Evolutionary conservation across 2,113 vertebrate species (phyloP).

Genomic region (Grantiella picta): DNA sequence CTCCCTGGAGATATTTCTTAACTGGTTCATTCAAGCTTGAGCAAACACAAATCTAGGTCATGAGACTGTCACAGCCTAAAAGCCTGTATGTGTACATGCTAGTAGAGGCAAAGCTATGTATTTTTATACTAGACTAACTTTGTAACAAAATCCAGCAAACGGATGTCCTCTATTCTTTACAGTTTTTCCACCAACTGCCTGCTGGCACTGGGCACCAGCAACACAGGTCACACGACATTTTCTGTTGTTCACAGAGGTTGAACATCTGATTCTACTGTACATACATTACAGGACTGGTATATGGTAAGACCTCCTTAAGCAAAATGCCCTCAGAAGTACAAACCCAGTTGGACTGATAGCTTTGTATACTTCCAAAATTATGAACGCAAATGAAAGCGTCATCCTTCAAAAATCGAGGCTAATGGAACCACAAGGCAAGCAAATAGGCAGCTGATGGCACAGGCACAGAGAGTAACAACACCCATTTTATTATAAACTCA

Average conservation of each 20-base stretch:
- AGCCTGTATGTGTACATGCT: background rate
- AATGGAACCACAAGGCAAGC: background rate
- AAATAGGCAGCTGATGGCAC: background rate
- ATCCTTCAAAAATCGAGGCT: background rate
- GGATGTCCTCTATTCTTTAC: background rate
- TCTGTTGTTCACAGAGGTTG: background rate
- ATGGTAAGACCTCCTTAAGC: background rate
- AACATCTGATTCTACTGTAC: background rate
- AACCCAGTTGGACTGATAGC: background rate
- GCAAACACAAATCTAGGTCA: conserved; percentile 61
- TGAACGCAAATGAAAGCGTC: background rate
- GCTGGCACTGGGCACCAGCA: background rate
- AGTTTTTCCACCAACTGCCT: background rate
- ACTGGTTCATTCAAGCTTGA: conserved; percentile 3
- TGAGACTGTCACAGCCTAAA: background rate
- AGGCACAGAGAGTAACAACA: background rate
- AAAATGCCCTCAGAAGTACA: background rate
- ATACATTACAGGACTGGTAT: background rate
- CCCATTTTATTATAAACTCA: background rate
- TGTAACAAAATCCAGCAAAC: background rate
- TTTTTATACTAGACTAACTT: background rate
- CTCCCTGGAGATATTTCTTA: conserved; percentile 13
- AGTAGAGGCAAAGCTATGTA: background rate
- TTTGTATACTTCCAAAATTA: background rate
- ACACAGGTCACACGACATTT: background rate